Conservation (phyloP, 2,113 vertebrate species). For the Sylvietta virens region DNA sequence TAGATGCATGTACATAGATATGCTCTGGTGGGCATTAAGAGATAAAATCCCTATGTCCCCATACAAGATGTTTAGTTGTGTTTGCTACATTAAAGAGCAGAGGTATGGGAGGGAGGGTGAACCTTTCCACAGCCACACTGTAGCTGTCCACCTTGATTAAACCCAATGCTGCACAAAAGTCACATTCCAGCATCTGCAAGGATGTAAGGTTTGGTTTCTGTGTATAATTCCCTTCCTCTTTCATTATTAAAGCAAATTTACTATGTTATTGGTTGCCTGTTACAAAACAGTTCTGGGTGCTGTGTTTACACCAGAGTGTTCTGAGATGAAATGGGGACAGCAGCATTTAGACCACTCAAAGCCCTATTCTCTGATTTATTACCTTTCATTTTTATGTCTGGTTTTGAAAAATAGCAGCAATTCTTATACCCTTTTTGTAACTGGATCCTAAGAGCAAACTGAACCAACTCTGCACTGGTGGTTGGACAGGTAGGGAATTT, state of each 20-base stretch:
- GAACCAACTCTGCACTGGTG: background rate
- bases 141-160: background rate
- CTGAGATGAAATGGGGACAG: background rate
- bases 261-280: background rate
- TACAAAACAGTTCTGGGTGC: background rate
- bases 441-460: background rate
- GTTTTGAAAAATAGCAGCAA: background rate
- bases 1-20: background rate
- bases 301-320: background rate
- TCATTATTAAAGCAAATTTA: background rate
- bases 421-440: background rate
- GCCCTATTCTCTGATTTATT: background rate
- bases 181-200: background rate
- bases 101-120: background rate
- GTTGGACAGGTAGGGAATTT: accelerated
- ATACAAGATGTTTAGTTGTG: background rate
- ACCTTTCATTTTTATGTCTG: background rate
- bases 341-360: background rate
- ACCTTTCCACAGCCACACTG: accelerated
- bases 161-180: background rate
- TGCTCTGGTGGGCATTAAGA: background rate
- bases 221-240: background rate
- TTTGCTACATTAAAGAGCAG: background rate
- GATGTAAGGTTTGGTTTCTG: background rate
- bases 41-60: background rate